Conservation (phyloP, 2,888 invertebrate species). For the Lithophane semibrunnea region DNA sequence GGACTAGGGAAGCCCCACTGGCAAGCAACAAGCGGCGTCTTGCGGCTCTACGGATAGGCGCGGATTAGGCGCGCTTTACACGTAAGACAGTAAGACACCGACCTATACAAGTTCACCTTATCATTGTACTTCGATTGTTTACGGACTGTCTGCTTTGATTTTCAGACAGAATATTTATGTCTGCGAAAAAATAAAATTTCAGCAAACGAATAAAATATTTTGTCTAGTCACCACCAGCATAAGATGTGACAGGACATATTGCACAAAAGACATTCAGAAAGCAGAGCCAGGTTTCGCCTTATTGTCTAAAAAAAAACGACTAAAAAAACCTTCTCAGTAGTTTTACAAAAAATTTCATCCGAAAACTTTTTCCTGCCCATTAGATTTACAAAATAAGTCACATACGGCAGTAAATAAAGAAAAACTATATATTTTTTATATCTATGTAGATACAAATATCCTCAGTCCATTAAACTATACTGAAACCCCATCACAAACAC, state of each 20-base stretch:
- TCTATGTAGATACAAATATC: neutral
- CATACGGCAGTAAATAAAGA: neutral
- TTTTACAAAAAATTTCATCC: too few relatives aligned
- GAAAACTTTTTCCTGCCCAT: neutral
- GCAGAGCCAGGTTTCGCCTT: neutral
- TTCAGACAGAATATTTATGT: neutral
- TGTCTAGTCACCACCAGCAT: neutral
- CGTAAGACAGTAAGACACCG: conserved; percentile 69
- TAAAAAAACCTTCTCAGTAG: too few relatives aligned
- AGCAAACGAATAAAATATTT: neutral
- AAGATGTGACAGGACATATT: too few relatives aligned
- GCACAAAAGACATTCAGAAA: neutral
- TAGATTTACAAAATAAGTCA: neutral
- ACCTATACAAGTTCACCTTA: conserved; percentile 47
- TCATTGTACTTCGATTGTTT: conserved; percentile 40
- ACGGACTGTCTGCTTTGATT: conserved; percentile 22
- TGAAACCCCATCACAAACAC: conserved; percentile 50
- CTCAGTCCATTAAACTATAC: conserved; percentile 19
- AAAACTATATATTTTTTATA: neutral
- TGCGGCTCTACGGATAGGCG: conserved; percentile 76
- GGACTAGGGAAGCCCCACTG: conserved; percentile 78
- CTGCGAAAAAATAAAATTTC: too few relatives aligned
- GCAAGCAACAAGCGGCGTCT: conserved; percentile 87
- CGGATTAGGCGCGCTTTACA: conserved; percentile 85
- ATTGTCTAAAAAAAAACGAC: neutral